Evolutionary conservation across 2,113 vertebrate genomes (phyloP).

Genomic region (Sinocyclocheilus maitianheensis): DNA sequence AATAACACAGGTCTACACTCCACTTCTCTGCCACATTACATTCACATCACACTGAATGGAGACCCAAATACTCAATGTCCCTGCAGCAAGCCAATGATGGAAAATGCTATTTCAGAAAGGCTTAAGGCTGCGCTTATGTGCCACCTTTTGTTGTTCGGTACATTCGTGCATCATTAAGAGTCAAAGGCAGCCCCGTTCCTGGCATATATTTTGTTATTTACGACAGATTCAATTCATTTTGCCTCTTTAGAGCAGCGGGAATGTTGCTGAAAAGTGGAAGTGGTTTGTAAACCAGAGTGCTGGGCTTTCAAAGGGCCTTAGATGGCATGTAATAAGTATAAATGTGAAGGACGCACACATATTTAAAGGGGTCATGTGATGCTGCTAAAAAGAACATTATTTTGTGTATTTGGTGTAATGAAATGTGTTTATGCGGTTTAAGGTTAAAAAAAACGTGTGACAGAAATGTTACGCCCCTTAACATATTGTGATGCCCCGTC

Average conservation of each 20-base stretch:
- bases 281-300: slow-evolving; percentile 18
- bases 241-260: slow-evolving; percentile 28
- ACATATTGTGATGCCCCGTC: too few species aligned
- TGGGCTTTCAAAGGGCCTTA: background rate
- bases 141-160: slow-evolving; percentile 35
- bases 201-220: slow-evolving; percentile 42
- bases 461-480: too few species aligned
- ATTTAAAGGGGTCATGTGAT: background rate
- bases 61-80: slow-evolving; percentile 36
- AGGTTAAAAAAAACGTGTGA: too few species aligned
- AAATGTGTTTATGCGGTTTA: too few species aligned
- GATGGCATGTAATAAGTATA: background rate
- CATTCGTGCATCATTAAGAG: slow-evolving; percentile 50
- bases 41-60: slow-evolving; percentile 20
- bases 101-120: slow-evolving; percentile 49
- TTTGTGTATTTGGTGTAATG: too few species aligned
- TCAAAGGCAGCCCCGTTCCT: slow-evolving; percentile 35
- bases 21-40: slow-evolving; percentile 32
- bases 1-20: slow-evolving; percentile 34
- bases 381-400: too few species aligned
- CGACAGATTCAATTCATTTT: slow-evolving; percentile 46
- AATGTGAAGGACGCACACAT: background rate
- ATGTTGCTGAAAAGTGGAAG: slow-evolving; percentile 12
- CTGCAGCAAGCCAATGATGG: slow-evolving; percentile 43
- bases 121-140: slow-evolving; percentile 42